Evolutionary conservation across 2,113 vertebrate genomes (phyloP).

Genomic region (Oplegnathus fasciatus): DNA sequence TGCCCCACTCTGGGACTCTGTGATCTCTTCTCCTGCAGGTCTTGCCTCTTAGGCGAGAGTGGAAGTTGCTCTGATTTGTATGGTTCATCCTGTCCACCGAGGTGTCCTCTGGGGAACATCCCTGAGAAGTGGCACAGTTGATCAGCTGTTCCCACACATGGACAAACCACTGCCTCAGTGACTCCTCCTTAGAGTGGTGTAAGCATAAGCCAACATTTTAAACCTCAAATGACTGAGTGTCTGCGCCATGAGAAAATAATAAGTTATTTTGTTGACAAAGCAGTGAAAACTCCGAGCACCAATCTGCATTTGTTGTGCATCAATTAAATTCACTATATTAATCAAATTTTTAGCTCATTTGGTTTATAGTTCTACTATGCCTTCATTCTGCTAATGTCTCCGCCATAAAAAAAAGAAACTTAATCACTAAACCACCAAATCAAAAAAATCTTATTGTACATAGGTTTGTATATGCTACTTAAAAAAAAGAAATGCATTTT

Average conservation of each 20-base stretch:
- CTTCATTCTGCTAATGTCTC: background rate
- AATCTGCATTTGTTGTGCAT: background rate
- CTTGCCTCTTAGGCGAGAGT: conserved; percentile 78
- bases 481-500: background rate
- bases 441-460: background rate
- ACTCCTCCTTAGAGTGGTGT: conserved; percentile 38
- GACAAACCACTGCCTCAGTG: conserved; percentile 33
- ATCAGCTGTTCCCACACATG: conserved; percentile 53
- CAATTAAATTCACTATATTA: background rate
- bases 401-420: background rate
- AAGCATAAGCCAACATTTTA: conserved; percentile 41
- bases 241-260: conserved; percentile 25
- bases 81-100: conserved; percentile 84
- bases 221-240: conserved; percentile 20
- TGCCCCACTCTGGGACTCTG: conserved; percentile 80
- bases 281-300: background rate
- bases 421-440: background rate
- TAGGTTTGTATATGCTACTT: background rate
- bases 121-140: conserved; percentile 47
- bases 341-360: background rate
- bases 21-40: conserved; percentile 78
- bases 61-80: conserved; percentile 72
- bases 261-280: conserved; percentile 23
- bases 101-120: conserved; percentile 87
- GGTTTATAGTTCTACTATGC: background rate